phyloP scores from a whole-genome alignment of 2,888 invertebrate species.

The Phlogophora meticulosa region DNA sequence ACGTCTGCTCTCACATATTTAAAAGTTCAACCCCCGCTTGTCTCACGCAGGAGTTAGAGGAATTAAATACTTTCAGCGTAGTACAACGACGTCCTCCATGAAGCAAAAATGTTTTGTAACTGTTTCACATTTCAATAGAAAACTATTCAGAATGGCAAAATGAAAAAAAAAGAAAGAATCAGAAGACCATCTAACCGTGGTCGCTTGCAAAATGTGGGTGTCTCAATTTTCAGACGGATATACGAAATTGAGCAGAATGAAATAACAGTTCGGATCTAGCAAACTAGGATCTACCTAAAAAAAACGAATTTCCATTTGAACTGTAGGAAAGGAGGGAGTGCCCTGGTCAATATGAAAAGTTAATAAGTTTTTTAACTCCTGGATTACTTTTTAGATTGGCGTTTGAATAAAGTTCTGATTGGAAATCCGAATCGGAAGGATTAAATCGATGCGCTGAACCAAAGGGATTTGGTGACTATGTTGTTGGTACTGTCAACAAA shows the following conservation, averaged over 20 bases:
- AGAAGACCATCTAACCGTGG: no score
- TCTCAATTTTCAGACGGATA: no score
- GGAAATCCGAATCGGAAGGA: conserved; percentile 26
- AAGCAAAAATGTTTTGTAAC: no score
- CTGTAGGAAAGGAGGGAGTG: background rate
- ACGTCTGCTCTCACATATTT: background rate
- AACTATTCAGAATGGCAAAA: no score
- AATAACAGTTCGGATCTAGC: conserved; percentile 2
- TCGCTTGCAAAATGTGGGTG: no score
- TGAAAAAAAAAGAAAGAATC: no score
- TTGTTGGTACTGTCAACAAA: conserved; percentile 4
- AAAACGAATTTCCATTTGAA: background rate
- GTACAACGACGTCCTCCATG: background rate
- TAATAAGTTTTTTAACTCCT: conserved; percentile 25
- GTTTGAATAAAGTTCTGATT: conserved; percentile 33
- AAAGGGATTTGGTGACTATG: conserved; percentile 18
- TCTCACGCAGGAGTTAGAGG: background rate
- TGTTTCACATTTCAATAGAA: no score
- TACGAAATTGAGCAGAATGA: background rate
- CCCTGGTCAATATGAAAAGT: background rate
- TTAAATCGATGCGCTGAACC: conserved; percentile 6
- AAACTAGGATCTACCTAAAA: conserved; percentile 5
- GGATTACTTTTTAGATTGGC: conserved; percentile 37
- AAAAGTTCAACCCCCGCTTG: background rate
- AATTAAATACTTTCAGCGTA: no score